Base-by-base conservation (phyloP, 1,140 invertebrate species). In the Drosophila rhopaloa region DNA sequence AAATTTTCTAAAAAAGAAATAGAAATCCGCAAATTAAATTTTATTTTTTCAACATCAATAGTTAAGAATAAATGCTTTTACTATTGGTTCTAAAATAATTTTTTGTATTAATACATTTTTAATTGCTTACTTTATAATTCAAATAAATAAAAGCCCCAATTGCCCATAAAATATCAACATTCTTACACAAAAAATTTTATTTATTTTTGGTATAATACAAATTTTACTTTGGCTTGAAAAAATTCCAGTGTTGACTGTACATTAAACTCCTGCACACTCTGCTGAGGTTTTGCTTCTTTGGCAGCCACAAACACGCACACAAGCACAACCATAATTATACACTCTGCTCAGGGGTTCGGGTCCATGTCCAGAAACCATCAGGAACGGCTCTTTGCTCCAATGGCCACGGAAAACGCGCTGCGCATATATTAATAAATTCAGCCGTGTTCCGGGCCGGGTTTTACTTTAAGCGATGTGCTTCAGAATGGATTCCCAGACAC, bases 361-460 rank as follows among this genome's bases (percentile, higher is more conserved):
- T 70, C 44, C 65, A 57, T 48, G 68, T 50, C 68, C 68, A 58
- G 53, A 48, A 29, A 71, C 41, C 65, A 57, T 54, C 76, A 48
- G 43, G 32, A 19, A 29, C 29, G 37, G 40, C 38, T 43, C 19
- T 40, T n/a, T 37, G 79, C 68, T 58, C 71, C 47, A 50, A 56
- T 80, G 81, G 65, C 50, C 66, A 62, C 50, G 37, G 58, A 57
- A 55, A 82, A 88, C 80, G 84, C 84, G 80, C 63, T 59, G 47
- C 51, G 85, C 84, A 88, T 88, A 88, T 75, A 78, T 89, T 88
- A 89, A 88, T 89, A 81, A 84, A 84, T 88, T 51, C 47, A 14
- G 61, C 10, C 40, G 35, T 44, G 61, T 47, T 19, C n/a, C 47
- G 14, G 19, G 9, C 41, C 37, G 19, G 46, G 55, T 46, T 46